Evolutionary conservation across 2,888 invertebrate genomes (phyloP), one percentile per base, ranked within the genome.

Genomic region (Drosophila nigricruria): DNA sequence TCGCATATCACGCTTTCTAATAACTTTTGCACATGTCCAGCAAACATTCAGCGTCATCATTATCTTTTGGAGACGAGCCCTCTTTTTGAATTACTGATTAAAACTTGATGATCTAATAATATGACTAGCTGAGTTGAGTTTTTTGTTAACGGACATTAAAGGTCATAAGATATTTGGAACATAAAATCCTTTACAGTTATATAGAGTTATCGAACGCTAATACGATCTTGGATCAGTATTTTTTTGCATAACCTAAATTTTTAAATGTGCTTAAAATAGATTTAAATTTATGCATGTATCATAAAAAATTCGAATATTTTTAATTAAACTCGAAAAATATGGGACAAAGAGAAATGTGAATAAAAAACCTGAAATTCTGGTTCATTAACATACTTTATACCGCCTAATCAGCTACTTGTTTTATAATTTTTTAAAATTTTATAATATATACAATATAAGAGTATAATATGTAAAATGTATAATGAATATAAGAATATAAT

Each of bases 51-150:
- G 18, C 30, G 3, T 30, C 27, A 20, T 30, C 30, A 20, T 18
- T 49, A 30, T 49, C 30, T 18, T n/a, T 49, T 1, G 3, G 8
- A 30, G 49, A 32, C 49, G 49, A 49, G 49, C 49, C 49, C 18
- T 30, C 49, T 49, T 49, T 49, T 49, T 18, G 18, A 30, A 30
- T 5, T 30, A 12, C 27, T 49, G 47, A 49, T 49, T 47, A 30
- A 18, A 27, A 30, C 6, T 30, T 30, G 49, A 30, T 30, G 49
- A 49, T 49, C 18, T 49, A 30, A 49, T 8, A 5, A 5, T 47
- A 27, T 47, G n/a, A 27, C 30, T 18, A 49, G 30, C 5, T 27
- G 27, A 5, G 18, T 30, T 43, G 20, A 1, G 23, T 23, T 43
- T 20, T 9, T 10, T 12, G n/a, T 30, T 30, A 30, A 49, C 12